Conservation (phyloP, 2,888 invertebrate genomes). For the Endomychus coccineus region DNA sequence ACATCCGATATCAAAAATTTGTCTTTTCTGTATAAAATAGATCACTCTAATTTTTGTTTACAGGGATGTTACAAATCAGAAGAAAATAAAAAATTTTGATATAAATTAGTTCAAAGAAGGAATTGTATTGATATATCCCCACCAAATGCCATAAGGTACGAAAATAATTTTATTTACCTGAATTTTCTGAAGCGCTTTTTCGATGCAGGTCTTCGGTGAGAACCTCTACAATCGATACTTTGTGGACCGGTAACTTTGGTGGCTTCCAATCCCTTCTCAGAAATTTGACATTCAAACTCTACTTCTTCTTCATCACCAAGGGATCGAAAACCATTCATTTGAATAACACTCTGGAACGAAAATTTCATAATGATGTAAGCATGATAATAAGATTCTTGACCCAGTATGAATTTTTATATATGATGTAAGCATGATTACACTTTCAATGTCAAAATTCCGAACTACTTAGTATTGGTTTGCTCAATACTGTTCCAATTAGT, state of each 20-base stretch:
- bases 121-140: too few relatives aligned
- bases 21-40: too few relatives aligned
- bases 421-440: too few relatives aligned
- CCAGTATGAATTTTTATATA: too few relatives aligned
- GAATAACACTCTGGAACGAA: slow-evolving; percentile 82
- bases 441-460: too few relatives aligned
- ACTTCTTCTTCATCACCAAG: slow-evolving; percentile 83
- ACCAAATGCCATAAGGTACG: too few relatives aligned
- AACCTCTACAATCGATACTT: slow-evolving; percentile 72
- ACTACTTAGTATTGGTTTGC: too few relatives aligned
- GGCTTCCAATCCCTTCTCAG: slow-evolving; percentile 81
- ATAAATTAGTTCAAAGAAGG: too few relatives aligned
- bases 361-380: too few relatives aligned
- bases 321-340: slow-evolving; percentile 84
- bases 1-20: too few relatives aligned
- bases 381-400: too few relatives aligned
- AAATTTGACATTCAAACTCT: slow-evolving; percentile 78
- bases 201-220: slow-evolving; percentile 70
- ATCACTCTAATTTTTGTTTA: neutral
- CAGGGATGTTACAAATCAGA: neutral
- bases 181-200: slow-evolving; percentile 81
- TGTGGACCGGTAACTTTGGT: slow-evolving; percentile 75
- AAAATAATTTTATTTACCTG: slow-evolving; percentile 54
- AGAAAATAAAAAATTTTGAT: slow-evolving; percentile 6
- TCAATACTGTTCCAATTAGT: too few relatives aligned